A percentile compares a stretch with the other conserved stretches of the same genome.
Conservation (phyloP, 2,888 invertebrate species). For the Tricholauxania praeusta region DNA sequence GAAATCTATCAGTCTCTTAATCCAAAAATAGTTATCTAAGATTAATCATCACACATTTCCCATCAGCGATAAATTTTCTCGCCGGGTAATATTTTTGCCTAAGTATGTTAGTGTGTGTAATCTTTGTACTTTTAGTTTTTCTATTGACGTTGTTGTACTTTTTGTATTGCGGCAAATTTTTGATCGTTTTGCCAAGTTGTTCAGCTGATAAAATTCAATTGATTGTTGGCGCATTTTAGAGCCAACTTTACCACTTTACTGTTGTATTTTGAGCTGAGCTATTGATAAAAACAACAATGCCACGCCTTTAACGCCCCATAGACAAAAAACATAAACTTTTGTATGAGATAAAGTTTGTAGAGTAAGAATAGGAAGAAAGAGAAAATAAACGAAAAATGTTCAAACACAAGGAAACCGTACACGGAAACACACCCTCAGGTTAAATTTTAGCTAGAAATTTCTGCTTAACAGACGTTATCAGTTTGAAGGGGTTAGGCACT, state of each 20-base stretch:
- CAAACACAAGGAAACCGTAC: not conserved
- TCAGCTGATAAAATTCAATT: slow-evolving; percentile 35
- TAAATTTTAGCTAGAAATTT: not conserved
- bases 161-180: slow-evolving; percentile 16
- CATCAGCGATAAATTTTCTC: no score
- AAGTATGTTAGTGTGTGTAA: not conserved
- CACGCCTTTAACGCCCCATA: no score
- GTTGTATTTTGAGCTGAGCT: not conserved
- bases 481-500: not conserved
- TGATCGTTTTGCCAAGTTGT: slow-evolving; percentile 18
- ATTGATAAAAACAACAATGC: not conserved
- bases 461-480: slow-evolving; percentile 4
- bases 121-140: slow-evolving; percentile 8
- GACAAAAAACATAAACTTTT: not conserved
- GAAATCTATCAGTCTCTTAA: no score
- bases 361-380: not conserved
- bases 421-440: not conserved
- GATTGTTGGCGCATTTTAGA: slow-evolving; percentile 1
- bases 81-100: not conserved
- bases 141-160: slow-evolving; percentile 15
- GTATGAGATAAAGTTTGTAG: not conserved
- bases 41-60: no score
- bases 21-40: no score
- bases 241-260: not conserved
- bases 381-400: not conserved